Percentiles rank a stretch among this genome's conserved stretches.
Conservation (phyloP, 1,140 invertebrate genomes). For the Drosophila persimilis region DNA sequence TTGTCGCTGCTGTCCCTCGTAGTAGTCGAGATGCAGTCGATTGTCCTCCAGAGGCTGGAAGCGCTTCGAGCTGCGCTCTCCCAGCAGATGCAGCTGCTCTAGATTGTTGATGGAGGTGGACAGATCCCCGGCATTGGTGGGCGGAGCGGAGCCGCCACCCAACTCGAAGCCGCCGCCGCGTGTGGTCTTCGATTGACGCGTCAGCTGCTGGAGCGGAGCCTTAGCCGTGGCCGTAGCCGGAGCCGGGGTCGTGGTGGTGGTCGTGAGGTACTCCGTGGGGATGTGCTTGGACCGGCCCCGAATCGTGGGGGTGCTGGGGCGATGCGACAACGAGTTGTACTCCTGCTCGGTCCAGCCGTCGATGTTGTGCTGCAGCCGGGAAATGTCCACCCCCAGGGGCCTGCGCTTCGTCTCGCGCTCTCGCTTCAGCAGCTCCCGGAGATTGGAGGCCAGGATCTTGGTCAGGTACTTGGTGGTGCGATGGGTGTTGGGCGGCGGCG, state of each 20-base stretch:
- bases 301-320: conserved; percentile 84
- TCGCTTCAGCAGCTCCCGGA: conserved; percentile 68
- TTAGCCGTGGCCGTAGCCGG: conserved; percentile 11
- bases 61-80: conserved; percentile 38
- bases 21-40: conserved; percentile 55
- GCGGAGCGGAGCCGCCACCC: conserved; percentile 49
- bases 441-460: conserved; percentile 80
- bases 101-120: conserved; percentile 77
- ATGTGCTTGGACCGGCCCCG: conserved; percentile 88
- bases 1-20: conserved; percentile 29
- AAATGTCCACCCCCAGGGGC: conserved; percentile 86
- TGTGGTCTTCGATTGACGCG: conserved; percentile 72
- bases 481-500: conserved; percentile 57
- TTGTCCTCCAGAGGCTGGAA: conserved; percentile 72
- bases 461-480: conserved; percentile 70
- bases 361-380: conserved; percentile 90
- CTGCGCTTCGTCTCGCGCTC: conserved; percentile 65
- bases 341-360: conserved; percentile 93
- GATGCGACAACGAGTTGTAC: conserved; percentile 85
- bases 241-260: conserved; percentile 79
- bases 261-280: conserved; percentile 90
- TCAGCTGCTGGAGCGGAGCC: conserved; percentile 55
- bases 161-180: conserved; percentile 64
- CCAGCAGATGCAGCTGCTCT: conserved; percentile 61
- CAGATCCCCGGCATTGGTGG: conserved; percentile 63